phyloP scores from a whole-genome alignment of 2,888 invertebrate species.

The Drosophila meridiana region DNA sequence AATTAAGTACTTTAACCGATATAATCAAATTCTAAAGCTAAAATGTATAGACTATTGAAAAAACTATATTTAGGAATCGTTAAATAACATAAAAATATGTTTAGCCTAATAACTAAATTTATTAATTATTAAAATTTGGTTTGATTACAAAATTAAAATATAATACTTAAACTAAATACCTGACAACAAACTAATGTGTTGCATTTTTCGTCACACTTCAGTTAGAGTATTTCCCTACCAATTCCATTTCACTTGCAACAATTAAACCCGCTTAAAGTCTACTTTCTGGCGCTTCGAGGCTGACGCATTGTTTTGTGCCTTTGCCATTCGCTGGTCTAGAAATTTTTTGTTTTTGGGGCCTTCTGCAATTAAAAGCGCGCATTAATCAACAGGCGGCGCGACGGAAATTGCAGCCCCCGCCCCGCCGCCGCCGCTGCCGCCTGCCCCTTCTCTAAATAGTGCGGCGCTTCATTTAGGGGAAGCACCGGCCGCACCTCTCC shows the following conservation, averaged over 20 bases:
- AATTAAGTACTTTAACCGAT: too few relatives aligned
- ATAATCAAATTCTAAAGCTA: too few relatives aligned
- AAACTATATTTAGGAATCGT: too few relatives aligned
- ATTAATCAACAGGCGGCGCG: constrained; percentile 73
- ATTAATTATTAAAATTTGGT: too few relatives aligned
- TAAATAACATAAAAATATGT: too few relatives aligned
- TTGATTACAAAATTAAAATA: too few relatives aligned
- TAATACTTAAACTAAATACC: too few relatives aligned
- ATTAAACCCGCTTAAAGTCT: constrained; percentile 25
- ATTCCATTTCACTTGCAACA: too few relatives aligned
- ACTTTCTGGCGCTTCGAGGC: constrained; percentile 25
- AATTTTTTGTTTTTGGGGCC: constrained; percentile 2
- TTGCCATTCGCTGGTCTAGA: constrained; percentile 33
- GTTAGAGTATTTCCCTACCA: background rate
- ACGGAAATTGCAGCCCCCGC: constrained; percentile 25
- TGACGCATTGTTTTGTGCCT: constrained; percentile 35
- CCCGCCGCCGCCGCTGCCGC: background rate
- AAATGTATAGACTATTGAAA: too few relatives aligned
- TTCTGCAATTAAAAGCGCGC: constrained; percentile 70
- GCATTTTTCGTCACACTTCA: background rate
- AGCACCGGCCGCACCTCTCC: background rate
- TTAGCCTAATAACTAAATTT: too few relatives aligned
- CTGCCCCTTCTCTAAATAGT: constrained; percentile 30
- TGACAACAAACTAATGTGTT: background rate
- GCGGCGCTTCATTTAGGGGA: constrained; percentile 31